phyloP scores from a whole-genome alignment of 2,888 invertebrate genomes.

The Mesodorylaimus sp. region DNA sequence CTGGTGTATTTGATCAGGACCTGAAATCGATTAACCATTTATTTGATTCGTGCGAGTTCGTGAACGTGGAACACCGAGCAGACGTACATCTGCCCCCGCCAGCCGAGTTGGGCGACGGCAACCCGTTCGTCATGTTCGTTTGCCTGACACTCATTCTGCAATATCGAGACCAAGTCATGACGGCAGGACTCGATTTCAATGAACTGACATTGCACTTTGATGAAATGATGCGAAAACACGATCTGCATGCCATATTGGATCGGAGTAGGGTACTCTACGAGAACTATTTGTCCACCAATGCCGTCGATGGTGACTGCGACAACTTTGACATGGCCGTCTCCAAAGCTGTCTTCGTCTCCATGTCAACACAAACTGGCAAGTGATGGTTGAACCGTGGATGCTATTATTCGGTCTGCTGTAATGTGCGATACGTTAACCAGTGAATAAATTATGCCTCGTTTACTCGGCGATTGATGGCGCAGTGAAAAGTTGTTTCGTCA shows the following conservation, averaged over 20 bases:
- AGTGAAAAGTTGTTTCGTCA: no score
- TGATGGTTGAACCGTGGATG: no score
- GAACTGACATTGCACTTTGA: slow-evolving; percentile 96
- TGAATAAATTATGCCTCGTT: no score
- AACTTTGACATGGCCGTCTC: no score
- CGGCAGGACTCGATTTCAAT: slow-evolving; percentile 79
- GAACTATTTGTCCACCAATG: slow-evolving; percentile 65
- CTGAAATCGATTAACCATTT: not conserved
- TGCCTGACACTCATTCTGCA: slow-evolving; percentile 75
- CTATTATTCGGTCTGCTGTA: no score
- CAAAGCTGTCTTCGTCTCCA: no score
- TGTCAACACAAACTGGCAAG: no score
- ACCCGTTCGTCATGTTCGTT: slow-evolving; percentile 87
- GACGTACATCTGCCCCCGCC: slow-evolving; percentile 52
- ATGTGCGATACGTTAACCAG: no score
- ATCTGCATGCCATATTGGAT: slow-evolving; percentile 69
- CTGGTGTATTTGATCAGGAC: no score
- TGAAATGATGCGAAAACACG: slow-evolving; percentile 84
- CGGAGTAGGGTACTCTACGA: slow-evolving; percentile 80
- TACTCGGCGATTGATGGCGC: no score
- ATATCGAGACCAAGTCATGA: slow-evolving; percentile 74
- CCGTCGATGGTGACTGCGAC: no score
- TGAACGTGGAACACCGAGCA: slow-evolving; percentile 11
- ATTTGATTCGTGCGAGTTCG: slow-evolving; percentile 14
- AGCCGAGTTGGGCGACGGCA: slow-evolving; percentile 69